Evolutionary conservation across 2,888 invertebrate species (phyloP), one percentile per base, ranked within the genome.

Genomic region (Philopedon plagiatum): DNA sequence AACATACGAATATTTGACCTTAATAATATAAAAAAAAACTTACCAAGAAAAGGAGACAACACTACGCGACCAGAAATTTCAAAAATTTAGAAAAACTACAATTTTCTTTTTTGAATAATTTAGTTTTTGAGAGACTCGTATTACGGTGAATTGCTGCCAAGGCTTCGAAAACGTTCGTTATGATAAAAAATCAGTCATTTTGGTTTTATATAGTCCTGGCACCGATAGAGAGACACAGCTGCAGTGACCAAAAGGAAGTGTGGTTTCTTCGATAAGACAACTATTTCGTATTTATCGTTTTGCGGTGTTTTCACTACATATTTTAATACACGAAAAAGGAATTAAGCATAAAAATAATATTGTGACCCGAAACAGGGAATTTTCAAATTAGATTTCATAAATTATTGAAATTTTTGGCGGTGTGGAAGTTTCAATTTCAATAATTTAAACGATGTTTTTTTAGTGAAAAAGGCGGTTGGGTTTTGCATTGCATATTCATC

Each of bases 221-320:
- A n/a, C 23, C 15, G 71, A 71, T 71, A 60, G 68, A 64, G 60
- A 54, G 26, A 56, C 58, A 32, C 71, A 70, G 73, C 69, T 70
- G 73, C 66, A 70, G 46, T 62, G 61, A 21, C 65, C 34, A 57
- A 71, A 63, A 71, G 71, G 71, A 74, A 74, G 73, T 74, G 70
- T 74, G 73, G 73, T 71, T 74, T 49, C 15, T 18, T 32, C 49
- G 73, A 73, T 73, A 73, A 73, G 60, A 58, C n/a, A 49, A 67
- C 7, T 18, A 13, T 62, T 70, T 29, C 39, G 26, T 41, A n/a
- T 46, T 63, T 56, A 62, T 69, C 56, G 34, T 21, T n/a, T n/a
- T 51, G 46, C 56, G 56, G 62, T 62, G 13, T 9, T 46, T 23
- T 19, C 21, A n/a, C 1, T 23, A 46, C 46, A 46, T n/a, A 15